Conservation (phyloP, 2,888 invertebrate genomes). For the Chrysotoxum bicinctum region DNA sequence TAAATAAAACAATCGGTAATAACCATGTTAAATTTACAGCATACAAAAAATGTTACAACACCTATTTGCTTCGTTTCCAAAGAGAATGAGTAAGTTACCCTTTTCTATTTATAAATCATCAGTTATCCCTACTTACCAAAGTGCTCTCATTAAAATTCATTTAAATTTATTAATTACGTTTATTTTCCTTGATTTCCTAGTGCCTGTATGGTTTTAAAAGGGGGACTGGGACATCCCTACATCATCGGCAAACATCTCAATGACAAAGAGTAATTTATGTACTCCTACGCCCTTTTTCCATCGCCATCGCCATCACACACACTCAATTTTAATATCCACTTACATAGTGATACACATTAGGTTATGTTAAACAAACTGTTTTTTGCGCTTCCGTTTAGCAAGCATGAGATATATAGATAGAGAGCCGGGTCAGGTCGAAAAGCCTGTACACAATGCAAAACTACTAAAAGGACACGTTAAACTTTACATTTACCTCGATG, state of each 20-base stretch:
- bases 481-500: constrained; percentile 29
- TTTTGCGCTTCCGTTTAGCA: constrained; percentile 37
- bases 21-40: no score
- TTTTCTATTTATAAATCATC: not conserved
- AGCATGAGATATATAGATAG: constrained; percentile 34
- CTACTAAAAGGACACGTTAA: constrained; percentile 29
- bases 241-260: constrained; percentile 37
- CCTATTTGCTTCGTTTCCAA: no score
- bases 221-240: not conserved
- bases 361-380: constrained; percentile 33
- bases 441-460: constrained; percentile 10
- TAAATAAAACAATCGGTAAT: no score
- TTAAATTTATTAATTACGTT: constrained; percentile 63
- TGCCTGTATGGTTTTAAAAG: not conserved
- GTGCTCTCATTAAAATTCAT: constrained; percentile 51
- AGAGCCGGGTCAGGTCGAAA: constrained; percentile 29
- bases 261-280: constrained; percentile 54
- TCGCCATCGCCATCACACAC: not conserved
- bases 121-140: not conserved
- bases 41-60: no score
- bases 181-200: constrained; percentile 26
- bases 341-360: not conserved
- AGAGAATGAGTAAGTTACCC: not conserved
- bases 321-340: no score
- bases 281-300: constrained; percentile 2